Percentiles rank a stretch among this genome's conserved stretches.
Evolutionary conservation across 2,888 invertebrate genomes (phyloP).

Genomic region (Lasioglossum calceatum): DNA sequence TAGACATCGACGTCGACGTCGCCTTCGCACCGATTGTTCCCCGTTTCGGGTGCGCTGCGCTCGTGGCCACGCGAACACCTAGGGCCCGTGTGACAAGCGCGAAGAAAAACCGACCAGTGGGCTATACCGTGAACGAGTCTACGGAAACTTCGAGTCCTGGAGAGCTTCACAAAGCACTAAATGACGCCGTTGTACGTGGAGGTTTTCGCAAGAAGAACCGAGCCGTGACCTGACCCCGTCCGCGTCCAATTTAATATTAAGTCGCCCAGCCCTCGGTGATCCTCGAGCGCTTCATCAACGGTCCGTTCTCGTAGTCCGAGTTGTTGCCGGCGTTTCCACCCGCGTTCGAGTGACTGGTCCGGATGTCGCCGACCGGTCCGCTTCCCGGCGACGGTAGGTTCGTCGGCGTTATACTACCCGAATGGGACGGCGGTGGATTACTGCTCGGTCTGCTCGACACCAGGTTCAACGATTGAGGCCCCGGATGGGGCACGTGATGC

Average conservation of each 20-base stretch:
- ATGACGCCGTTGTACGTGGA: slow-evolving; percentile 77
- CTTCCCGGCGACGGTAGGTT: slow-evolving; percentile 89
- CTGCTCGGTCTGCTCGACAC: slow-evolving; percentile 82
- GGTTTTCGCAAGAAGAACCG: slow-evolving; percentile 69
- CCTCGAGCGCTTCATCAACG: slow-evolving; percentile 93
- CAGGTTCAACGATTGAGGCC: slow-evolving; percentile 80
- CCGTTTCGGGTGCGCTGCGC: slow-evolving; percentile 8
- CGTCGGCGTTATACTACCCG: slow-evolving; percentile 93
- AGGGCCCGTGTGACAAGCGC: neutral
- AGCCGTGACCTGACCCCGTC: slow-evolving; percentile 27
- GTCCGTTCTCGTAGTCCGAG: slow-evolving; percentile 88
- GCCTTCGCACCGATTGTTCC: slow-evolving; percentile 15
- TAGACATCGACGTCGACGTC: neutral
- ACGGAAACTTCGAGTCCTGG: slow-evolving; percentile 60
- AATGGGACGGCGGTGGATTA: slow-evolving; percentile 82
- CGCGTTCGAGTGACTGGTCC: slow-evolving; percentile 78
- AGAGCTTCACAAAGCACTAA: slow-evolving; percentile 76
- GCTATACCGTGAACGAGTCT: slow-evolving; percentile 43
- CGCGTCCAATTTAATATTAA: slow-evolving; percentile 86
- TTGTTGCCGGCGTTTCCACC: slow-evolving; percentile 84
- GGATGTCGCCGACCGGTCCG: slow-evolving; percentile 86
- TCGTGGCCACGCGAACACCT: neutral
- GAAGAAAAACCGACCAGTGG: slow-evolving; percentile 7
- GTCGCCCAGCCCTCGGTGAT: slow-evolving; percentile 96
- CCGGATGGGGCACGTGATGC: slow-evolving; percentile 78